Evolutionary conservation across 2,888 invertebrate genomes (phyloP).

Genomic region (Ormyrus thymus): DNA sequence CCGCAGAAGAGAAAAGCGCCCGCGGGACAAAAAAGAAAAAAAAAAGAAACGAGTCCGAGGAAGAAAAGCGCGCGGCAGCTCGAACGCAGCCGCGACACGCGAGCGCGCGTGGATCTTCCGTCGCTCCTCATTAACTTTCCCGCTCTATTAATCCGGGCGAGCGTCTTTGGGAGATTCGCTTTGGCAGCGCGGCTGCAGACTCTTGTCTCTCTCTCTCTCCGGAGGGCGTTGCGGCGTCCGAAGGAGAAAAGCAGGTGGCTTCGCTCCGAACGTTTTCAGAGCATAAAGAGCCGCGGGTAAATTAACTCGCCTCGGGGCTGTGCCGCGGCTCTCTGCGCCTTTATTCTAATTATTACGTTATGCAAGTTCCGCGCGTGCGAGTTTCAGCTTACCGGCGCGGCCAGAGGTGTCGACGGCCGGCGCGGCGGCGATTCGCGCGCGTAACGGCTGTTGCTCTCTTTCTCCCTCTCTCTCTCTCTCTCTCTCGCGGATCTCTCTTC

Average conservation of each 20-base stretch:
- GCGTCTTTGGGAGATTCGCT: neutral
- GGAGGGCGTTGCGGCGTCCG: no score
- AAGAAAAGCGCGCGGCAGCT: neutral
- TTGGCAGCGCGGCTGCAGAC: no score
- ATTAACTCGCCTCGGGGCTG: neutral
- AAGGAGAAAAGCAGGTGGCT: conserved; percentile 1
- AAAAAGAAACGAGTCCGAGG: neutral
- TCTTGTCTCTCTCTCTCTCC: no score
- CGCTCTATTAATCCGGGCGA: conserved; percentile 49
- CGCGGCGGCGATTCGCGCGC: conserved; percentile 30
- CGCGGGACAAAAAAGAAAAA: no score
- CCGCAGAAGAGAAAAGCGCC: no score
- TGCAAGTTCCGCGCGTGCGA: conserved; percentile 49
- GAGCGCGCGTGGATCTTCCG: neutral
- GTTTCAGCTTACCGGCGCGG: conserved; percentile 35
- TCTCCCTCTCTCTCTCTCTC: neutral
- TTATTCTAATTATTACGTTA: conserved; percentile 53
- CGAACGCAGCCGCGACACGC: neutral
- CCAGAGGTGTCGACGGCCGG: conserved; percentile 28
- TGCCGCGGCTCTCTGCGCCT: neutral
- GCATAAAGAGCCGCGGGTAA: conserved; percentile 30
- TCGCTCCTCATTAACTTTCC: conserved; percentile 45
- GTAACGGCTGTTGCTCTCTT: conserved; percentile 36
- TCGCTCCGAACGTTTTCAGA: conserved; percentile 44
- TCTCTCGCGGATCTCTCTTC: neutral